Percentiles rank a stretch among this genome's conserved stretches.
Conservation (phyloP, 2,888 invertebrate species). For the Tinea semifulvella region DNA sequence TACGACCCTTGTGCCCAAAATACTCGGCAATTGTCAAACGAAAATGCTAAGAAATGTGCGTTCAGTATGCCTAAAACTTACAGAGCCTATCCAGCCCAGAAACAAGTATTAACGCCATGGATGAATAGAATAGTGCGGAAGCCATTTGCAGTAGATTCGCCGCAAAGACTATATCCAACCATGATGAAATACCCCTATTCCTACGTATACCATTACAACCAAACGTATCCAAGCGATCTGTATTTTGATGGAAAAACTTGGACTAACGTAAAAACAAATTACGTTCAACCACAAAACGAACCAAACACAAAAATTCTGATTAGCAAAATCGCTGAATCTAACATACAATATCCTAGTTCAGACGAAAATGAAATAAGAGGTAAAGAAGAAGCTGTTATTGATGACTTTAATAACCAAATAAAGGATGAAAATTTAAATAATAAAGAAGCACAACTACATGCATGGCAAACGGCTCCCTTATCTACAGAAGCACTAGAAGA, state of each 20-base stretch:
- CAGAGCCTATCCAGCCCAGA: neutral
- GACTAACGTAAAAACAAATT: neutral
- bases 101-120: neutral
- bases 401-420: neutral
- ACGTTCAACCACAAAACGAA: neutral
- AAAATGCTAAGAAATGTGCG: neutral
- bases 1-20: neutral
- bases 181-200: slow-evolving; percentile 39
- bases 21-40: neutral
- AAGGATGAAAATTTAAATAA: neutral
- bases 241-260: slow-evolving; percentile 1
- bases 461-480: slow-evolving; percentile 45
- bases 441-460: neutral
- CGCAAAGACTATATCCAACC: slow-evolving; percentile 25
- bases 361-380: neutral
- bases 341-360: too few species aligned
- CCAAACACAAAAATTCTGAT: neutral
- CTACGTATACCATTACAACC: slow-evolving; percentile 31
- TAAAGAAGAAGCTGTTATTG: neutral
- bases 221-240: slow-evolving; percentile 21
- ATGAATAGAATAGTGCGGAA: slow-evolving; percentile 2
- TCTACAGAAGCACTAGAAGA: slow-evolving; percentile 37
- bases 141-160: slow-evolving; percentile 23
- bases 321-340: neutral
- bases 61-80: too few species aligned